Conservation (phyloP, 92 coral and sea anemone genomes). For the Heliopora coerulea region DNA sequence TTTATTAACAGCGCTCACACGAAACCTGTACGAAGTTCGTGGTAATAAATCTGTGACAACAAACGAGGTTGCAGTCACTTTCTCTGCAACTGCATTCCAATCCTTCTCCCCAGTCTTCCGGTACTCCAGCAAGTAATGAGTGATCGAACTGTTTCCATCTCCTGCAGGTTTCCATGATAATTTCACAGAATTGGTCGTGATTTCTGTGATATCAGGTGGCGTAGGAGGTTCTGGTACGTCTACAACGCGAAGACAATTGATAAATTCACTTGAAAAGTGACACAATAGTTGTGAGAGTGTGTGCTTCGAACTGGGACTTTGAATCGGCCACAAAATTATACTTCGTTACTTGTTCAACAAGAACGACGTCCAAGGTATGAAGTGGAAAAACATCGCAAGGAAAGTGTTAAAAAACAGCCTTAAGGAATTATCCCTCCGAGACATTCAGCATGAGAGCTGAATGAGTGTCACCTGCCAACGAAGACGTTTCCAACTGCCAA, state of each 20-base stretch:
- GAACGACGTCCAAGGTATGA: too few relatives aligned
- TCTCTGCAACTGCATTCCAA: slow-evolving; percentile 32
- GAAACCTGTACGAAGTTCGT: slow-evolving; percentile 32
- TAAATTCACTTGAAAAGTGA: not conserved
- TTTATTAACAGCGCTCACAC: slow-evolving; percentile 32
- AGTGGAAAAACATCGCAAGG: too few relatives aligned
- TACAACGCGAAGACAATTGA: not conserved
- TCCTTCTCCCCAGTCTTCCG: slow-evolving; percentile 32
- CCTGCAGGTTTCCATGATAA: slow-evolving; percentile 10
- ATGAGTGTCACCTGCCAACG: too few relatives aligned
- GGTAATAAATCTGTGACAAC: slow-evolving; percentile 13
- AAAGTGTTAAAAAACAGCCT: too few relatives aligned
- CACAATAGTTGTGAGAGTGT: too few relatives aligned
- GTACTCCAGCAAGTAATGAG: slow-evolving; percentile 22
- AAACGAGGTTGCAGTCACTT: slow-evolving; percentile 29
- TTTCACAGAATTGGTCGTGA: slow-evolving; percentile 29
- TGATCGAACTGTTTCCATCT: slow-evolving; percentile 22
- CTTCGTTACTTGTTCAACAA: too few relatives aligned
- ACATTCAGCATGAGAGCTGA: too few relatives aligned
- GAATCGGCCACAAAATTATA: too few relatives aligned
- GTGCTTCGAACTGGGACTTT: too few relatives aligned
- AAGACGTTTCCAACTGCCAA: too few relatives aligned
- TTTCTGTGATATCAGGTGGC: slow-evolving; percentile 27
- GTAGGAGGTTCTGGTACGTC: slow-evolving; percentile 35
- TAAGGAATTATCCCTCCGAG: too few relatives aligned